Evolutionary conservation across 2,113 vertebrate species (phyloP).

Genomic region (Tyrannus savana): DNA sequence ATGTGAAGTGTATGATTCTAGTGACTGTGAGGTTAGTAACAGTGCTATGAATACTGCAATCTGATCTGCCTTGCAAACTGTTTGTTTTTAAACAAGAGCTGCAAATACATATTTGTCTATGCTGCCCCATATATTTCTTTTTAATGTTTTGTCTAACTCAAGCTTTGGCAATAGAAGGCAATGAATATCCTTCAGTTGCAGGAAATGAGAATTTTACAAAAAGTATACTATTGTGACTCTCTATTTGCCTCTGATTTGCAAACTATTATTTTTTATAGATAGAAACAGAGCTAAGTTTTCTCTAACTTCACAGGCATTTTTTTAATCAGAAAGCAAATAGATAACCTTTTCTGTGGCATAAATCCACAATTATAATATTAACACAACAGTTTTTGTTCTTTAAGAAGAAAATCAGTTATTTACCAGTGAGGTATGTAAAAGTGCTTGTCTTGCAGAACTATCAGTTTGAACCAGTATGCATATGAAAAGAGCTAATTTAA

Average conservation of each 20-base stretch:
- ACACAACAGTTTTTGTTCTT: constrained; percentile 2
- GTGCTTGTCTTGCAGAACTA: constrained; percentile 53
- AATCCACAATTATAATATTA: constrained; percentile 7
- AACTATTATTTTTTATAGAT: neutral
- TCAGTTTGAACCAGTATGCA: constrained; percentile 42
- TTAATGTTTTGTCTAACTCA: constrained; percentile 46
- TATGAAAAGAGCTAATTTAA: constrained; percentile 63
- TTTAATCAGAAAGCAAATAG: neutral
- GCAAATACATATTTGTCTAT: neutral
- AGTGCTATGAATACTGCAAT: constrained; percentile 27
- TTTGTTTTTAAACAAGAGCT: constrained; percentile 43
- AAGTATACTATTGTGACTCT: neutral
- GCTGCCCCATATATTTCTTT: constrained; percentile 52
- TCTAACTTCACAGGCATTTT: neutral
- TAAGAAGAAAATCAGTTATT: neutral
- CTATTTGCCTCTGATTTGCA: neutral
- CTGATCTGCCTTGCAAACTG: constrained; percentile 35
- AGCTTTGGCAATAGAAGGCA: constrained; percentile 24
- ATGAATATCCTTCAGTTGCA: neutral
- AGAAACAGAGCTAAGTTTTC: neutral
- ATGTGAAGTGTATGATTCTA: constrained; percentile 37
- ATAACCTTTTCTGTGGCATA: neutral
- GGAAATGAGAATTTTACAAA: constrained; percentile 27
- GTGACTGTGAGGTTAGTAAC: constrained; percentile 46
- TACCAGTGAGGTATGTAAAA: constrained; percentile 18